Base-by-base conservation (phyloP, 92 coral and sea anemone species). In the Zoanthus sansibaricus region DNA sequence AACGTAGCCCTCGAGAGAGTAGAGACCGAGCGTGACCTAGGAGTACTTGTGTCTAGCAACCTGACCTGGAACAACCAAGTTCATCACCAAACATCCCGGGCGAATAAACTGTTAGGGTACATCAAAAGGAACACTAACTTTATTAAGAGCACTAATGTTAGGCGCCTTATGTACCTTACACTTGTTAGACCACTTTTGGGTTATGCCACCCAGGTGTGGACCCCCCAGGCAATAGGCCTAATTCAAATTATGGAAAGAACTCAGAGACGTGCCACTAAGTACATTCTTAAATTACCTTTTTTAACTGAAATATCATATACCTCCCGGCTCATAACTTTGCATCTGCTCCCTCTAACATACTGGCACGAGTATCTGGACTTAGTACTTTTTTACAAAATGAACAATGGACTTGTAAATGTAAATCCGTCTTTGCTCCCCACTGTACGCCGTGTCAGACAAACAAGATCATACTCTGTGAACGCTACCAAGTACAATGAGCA, bases 131-230 rank as follows among this genome's bases (percentile, higher is more conserved):
- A 80, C 74, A 80, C 86, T 32, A 56, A 61, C n/a, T 80, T 59
- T 31, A 80, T 49, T 7, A 6, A 37, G 32, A 80, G 73, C 52
- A 56, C 86, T 30, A 71, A 45, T 80, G 73, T 71, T 9, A 80
- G 72, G 51, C 73, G 73, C 18, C 18, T 52, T 9, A 32, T 80
- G 47, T 80, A 80, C 72, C 86, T 80, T 21, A 46, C 86, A 6
- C 56, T 80, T 6, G 74, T 80, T 20, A 44, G 86, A 5, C 51
- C 46, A 12, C 73, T 30, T 59, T 51, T 78, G 13, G 86, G 54
- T 56, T 56, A 80, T 31, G 73, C 86, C 73, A 61, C 86, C 7
- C 86, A 80, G 86, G 51, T 80, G 17, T 80, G 86, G 86, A 44
- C 66, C 33, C 83, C 83, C 13, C 83, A 78, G 30, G 6, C 58